Percentiles rank a stretch among this genome's conserved stretches.
phyloP scores from a whole-genome alignment of 2,797 vertebrate genomes.

The Buphagus erythrorhynchus region DNA sequence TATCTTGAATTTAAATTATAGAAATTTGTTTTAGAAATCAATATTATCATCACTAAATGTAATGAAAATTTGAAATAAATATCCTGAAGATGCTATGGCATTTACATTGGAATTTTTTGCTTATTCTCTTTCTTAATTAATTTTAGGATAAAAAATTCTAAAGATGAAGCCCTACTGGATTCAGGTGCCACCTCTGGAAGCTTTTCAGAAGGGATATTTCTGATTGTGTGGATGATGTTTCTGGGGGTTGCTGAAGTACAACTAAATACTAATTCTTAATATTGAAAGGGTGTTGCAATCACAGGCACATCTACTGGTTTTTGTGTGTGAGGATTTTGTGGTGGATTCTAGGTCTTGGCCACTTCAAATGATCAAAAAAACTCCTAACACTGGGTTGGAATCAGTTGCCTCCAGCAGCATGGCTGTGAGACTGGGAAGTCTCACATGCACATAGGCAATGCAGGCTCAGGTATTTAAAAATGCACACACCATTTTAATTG shows the following conservation, averaged over 20 bases:
- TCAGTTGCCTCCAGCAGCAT: accelerated
- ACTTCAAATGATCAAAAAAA: neutral
- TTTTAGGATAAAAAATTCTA: neutral
- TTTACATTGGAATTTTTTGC: neutral
- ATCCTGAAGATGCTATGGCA: neutral
- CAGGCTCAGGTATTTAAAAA: neutral
- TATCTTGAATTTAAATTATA: neutral
- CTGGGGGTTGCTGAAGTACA: neutral
- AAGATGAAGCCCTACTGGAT: neutral
- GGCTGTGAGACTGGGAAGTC: neutral
- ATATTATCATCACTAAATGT: neutral
- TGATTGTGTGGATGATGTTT: neutral
- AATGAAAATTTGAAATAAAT: neutral
- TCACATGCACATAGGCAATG: neutral
- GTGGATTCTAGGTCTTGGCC: neutral
- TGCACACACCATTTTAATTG: accelerated
- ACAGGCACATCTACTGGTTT: accelerated
- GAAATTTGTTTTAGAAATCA: neutral
- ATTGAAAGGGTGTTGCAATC: neutral
- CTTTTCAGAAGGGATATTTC: neutral
- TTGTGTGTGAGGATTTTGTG: neutral
- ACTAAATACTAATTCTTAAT: neutral
- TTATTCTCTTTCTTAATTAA: neutral
- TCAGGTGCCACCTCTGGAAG: neutral
- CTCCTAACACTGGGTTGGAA: neutral